phyloP scores from a whole-genome alignment of 2,888 invertebrate genomes.

The Merodon equestris region DNA sequence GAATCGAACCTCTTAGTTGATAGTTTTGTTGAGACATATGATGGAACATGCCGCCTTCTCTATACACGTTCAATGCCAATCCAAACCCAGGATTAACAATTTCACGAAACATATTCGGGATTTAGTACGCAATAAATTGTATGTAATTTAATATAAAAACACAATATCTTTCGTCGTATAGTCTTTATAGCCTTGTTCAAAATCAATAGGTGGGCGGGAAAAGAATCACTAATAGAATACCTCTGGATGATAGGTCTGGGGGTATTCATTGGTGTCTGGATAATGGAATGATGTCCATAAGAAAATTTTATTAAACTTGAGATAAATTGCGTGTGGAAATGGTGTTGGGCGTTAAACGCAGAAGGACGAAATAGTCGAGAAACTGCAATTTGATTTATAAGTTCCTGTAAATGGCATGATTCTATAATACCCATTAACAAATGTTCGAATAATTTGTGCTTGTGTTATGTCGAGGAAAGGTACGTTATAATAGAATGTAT shows the following conservation, averaged over 20 bases:
- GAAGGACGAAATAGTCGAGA: constrained; percentile 48
- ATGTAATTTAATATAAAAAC: constrained; percentile 54
- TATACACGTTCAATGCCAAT: too few relatives aligned
- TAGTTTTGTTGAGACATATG: constrained; percentile 10
- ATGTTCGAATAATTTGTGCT: constrained; percentile 12
- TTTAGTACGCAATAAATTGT: constrained; percentile 55
- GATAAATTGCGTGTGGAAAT: constrained; percentile 48
- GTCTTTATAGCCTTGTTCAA: constrained; percentile 40
- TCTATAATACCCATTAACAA: constrained; percentile 46
- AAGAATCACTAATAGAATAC: constrained; percentile 25
- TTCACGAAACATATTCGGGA: constrained; percentile 25
- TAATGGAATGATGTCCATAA: constrained; percentile 57
- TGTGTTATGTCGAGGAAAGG: not conserved
- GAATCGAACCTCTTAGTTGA: not conserved
- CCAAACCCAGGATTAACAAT: too few relatives aligned
- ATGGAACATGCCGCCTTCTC: too few relatives aligned
- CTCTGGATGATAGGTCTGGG: not conserved
- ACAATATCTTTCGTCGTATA: constrained; percentile 18
- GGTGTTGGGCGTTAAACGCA: constrained; percentile 25
- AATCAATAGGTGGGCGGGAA: constrained; percentile 51
- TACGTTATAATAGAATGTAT: too few relatives aligned
- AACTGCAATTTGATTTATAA: constrained; percentile 44
- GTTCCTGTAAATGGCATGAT: constrained; percentile 50
- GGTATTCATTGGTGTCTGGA: constrained; percentile 33
- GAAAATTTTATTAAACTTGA: constrained; percentile 53